Base-by-base conservation (phyloP, 2,113 vertebrate genomes). In the Microtus oregoni region DNA sequence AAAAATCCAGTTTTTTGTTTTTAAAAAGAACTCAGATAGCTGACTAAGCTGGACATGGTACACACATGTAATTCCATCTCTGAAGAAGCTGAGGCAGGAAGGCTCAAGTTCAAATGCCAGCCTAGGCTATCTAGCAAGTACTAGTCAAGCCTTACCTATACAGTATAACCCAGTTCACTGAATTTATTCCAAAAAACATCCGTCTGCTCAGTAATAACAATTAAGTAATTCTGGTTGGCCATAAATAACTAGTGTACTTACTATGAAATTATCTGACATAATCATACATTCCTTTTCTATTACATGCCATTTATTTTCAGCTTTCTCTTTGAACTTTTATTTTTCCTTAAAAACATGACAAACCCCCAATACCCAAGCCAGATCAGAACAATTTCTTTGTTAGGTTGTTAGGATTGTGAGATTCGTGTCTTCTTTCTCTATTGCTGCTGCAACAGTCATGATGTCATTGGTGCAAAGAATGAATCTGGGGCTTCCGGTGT, bases 181-280 rank as follows among this genome's bases (percentile, higher is more conserved):
- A 96, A 78, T 92, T 73, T 83, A 87, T 75, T 86, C 63, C 88
- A 89, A 90, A 90, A 63, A 94, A 73, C 55, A 47, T 61, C 38
- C 67, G 68, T 24, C 38, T 76, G 77, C 72, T 76, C 44, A 78
- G 35, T 32, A 9, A 79, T 65, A 0, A 87, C 30, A 35, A 90
- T 61, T 75, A 95, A 89, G 38, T 65, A 19, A 83, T 93, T 76
- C 55, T 90, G 44, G 41, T 75, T 90, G 30, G 55, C 75, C n/a
- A 82, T 8, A 91, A 96, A 94, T 17, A 95, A 30, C 8, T 73
- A 92, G 26, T 73, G 41, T 47, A 65, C 77, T 68, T 68, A 50
- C 44, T 47, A 17, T 35, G 28, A 70, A 95, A 89, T 50, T 61
- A 61, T 75, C 35, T 93, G 58, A 93, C 50, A 6, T 20, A 94